Evolutionary conservation across 2,113 vertebrate genomes (phyloP).

Genomic region (Urocitellus parryii): DNA sequence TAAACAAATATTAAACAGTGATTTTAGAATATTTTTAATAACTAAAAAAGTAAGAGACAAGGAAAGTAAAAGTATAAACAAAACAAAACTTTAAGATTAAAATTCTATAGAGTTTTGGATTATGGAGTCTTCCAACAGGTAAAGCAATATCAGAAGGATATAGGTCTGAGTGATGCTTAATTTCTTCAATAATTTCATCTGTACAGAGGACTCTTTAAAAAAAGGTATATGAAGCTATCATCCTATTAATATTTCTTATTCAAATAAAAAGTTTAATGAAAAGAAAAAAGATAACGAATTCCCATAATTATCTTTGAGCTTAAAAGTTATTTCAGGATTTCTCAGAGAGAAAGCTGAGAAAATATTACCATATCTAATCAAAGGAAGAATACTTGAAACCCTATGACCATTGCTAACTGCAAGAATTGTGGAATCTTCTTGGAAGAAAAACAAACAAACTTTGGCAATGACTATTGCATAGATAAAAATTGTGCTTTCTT

Average conservation of each 20-base stretch:
- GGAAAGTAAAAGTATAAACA: background rate
- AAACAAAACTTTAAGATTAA: background rate
- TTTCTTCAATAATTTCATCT: background rate
- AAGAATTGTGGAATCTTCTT: background rate
- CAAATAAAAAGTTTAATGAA: constrained; percentile 55
- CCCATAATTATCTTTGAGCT: constrained; percentile 32
- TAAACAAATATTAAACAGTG: background rate
- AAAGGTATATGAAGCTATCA: background rate
- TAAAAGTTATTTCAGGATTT: constrained; percentile 58
- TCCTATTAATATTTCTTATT: constrained; percentile 25
- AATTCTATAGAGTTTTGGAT: background rate
- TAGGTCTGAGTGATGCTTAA: background rate
- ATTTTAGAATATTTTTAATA: background rate
- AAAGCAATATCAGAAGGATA: background rate
- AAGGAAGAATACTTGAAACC: background rate
- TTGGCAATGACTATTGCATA: background rate
- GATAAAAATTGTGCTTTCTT: constrained; percentile 33
- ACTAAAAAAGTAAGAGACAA: background rate
- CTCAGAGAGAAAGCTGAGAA: constrained; percentile 30
- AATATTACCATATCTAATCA: background rate
- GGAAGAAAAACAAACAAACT: constrained; percentile 19
- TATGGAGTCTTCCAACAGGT: background rate
- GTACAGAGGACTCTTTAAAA: background rate
- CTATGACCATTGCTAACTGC: background rate
- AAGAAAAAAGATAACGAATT: constrained; percentile 31